These are phyloP conservation scores for Amiota minor DNA, from an alignment of 2,888 invertebrate genomes.

Conservation along the genomic window DNA sequence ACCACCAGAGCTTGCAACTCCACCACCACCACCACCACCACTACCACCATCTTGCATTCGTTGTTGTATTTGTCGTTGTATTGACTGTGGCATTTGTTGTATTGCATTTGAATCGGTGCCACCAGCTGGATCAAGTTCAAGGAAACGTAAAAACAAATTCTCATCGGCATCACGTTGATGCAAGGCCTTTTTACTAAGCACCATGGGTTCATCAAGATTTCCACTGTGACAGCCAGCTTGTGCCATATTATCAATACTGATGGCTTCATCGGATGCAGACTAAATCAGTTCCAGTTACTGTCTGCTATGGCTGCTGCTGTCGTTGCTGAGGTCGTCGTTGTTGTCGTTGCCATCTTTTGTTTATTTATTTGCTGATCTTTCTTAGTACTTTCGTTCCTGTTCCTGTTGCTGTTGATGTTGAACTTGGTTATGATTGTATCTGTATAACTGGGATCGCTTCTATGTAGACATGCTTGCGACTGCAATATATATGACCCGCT, in stretches of 20 bases:
- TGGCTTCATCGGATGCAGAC: conserved; percentile 29
- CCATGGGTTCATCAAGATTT: conserved; percentile 57
- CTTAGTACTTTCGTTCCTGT: background rate
- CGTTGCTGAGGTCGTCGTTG: conserved; percentile 39
- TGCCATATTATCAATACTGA: conserved; percentile 39
- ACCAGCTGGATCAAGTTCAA: conserved; percentile 82
- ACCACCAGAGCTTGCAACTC: background rate
- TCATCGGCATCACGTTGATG: conserved; percentile 81
- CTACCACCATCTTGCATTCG: conserved; percentile 42
- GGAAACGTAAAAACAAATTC: conserved; percentile 82
- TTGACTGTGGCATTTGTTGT: conserved; percentile 34
- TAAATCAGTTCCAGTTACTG: conserved; percentile 38
- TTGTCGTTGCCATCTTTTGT: conserved; percentile 32
- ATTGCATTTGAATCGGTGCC: conserved; percentile 76
- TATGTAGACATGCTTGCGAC: conserved; percentile 78
- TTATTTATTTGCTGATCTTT: conserved; percentile 17
- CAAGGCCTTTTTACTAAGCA: conserved; percentile 76
- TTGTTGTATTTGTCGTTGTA: conserved; percentile 24
- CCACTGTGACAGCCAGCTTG: conserved; percentile 25
- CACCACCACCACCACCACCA: conserved; percentile 69
- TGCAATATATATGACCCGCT: conserved; percentile 85
- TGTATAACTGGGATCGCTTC: conserved; percentile 26
- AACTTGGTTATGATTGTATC: background rate
- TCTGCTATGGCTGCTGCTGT: conserved; percentile 45
- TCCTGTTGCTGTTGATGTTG: conserved; percentile 27